Conservation (phyloP, 2,888 invertebrate genomes). For the Entomobrya multifasciata region DNA sequence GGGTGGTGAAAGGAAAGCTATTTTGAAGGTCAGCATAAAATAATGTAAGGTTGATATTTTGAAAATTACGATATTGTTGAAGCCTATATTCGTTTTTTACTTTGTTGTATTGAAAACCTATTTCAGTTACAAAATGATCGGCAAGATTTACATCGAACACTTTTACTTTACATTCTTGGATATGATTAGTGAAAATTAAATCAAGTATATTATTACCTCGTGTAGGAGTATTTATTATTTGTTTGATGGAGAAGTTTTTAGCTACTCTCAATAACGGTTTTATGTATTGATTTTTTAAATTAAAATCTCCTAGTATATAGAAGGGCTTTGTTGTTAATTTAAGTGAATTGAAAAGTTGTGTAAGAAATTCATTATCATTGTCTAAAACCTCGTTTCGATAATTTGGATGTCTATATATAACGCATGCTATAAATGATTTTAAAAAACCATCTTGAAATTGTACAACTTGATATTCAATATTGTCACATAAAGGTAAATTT, state of each 20-base stretch:
- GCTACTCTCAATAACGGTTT: not conserved
- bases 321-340: not conserved
- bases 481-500: not conserved
- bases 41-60: no score
- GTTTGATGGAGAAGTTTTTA: not conserved
- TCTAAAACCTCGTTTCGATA: not conserved
- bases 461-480: not conserved
- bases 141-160: not conserved
- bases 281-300: not conserved
- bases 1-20: no score
- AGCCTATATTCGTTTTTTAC: no score
- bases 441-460: not conserved
- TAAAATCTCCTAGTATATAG: slow-evolving; percentile 37
- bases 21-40: no score
- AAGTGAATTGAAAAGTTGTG: not conserved
- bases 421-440: not conserved
- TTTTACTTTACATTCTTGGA: not conserved
- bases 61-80: no score
- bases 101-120: no score
- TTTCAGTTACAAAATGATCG: slow-evolving; percentile 11
- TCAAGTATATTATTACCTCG: slow-evolving; percentile 19
- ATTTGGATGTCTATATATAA: slow-evolving; percentile 39
- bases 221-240: slow-evolving; percentile 50
- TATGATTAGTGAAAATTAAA: slow-evolving; percentile 28
- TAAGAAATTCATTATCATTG: not conserved